Base-by-base conservation (phyloP, 1,140 invertebrate species). In the Dendrolimus punctatus region DNA sequence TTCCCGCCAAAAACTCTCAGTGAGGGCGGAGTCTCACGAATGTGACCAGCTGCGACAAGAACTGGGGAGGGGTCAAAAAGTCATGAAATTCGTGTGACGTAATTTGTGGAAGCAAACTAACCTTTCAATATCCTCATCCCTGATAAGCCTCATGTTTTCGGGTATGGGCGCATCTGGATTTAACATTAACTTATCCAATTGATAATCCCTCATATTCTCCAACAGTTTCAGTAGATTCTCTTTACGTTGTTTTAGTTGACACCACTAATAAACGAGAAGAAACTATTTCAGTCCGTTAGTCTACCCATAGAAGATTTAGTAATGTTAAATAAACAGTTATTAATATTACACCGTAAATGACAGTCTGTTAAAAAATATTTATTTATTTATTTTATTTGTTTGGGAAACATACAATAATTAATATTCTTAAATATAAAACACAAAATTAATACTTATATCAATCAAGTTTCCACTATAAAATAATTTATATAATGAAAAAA, bases 171-270 rank as follows among this genome's bases (percentile, higher is more conserved):
- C 93, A 52, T 98, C 96, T 0, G 93, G 91, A 70, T 97, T 92
- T 53, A 91, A 90, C 90, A 95, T 95, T 4, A 98, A 89, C 49
- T 93, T 91, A 58, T 98, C 96, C 50, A 93, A 82, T 76, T 99
- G 97, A 80, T 94, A 99, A 8, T 93, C 92, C 39, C 95, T 91
- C 97, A 99, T 99, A 65, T 96, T 97, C 67, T 96, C 92, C 76
- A 99, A 95, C 4, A 99, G 80, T 46, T 90, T 89, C 4, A 94
- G 78, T 0, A 99, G 75, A 67, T 96, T 97, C 53, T 92, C 90
- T 73, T 98, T 99, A 0, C 98, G 90, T n/a, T 91, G 90, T 61
- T 93, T 91, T 39, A 99, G 80, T 76, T 98, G 96, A 76, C 96
- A 99, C 97, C 97, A 99, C 89, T 94, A 69, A 9, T 43, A 56